Evolutionary conservation across 2,797 vertebrate species (phyloP), one percentile per base, ranked within the genome.

Genomic region (Falco berigora): DNA sequence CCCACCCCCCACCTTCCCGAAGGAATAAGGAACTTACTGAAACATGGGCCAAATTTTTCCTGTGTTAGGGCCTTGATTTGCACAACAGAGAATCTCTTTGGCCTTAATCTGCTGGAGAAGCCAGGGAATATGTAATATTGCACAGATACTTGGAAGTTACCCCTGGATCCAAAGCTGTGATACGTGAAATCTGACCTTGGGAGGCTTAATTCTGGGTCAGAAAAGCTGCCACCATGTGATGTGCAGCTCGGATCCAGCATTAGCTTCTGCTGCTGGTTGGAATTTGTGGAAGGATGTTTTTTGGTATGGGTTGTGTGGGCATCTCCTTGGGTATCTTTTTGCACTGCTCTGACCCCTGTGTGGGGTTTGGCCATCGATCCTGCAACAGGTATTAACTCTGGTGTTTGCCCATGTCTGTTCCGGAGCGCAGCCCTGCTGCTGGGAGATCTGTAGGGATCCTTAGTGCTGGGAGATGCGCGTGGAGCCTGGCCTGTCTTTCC

Each of bases 341-440:
- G 56, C 62, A 17, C 30, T 0, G 1, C 55, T 67, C n/a, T 19
- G 20, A 14, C 10, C 46, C 42, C 42, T 30, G 0, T 3, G 1
- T 47, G 47, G 53, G 19, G 10, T 83, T 58, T 88, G 61, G 34
- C 9, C 62, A 5, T n/a, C 52, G 79, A 14, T 84, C 20, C 78
- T 58, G 55, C 34, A 17, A 1, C 17, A 40, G 32, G 19, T 10
- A 13, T 25, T 7, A 68, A 20, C 28, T 21, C 34, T 34, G 42
- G 27, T 23, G 19, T 27, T 27, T 74, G 42, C 38, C 47, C 3
- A 0, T 4, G 5, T 38, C 22, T 15, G 6, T 72, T 61, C 55
- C 61, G 46, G 19, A 0, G 2, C 0, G 10, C 14, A 63, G 49
- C 40, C 27, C 30, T 36, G 50, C 42, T n/a, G n/a, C 49, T 42